Percentiles rank a stretch among this genome's conserved stretches.
Evolutionary conservation across 2,113 vertebrate genomes (phyloP).

Genomic region (Plestiodon gilberti): DNA sequence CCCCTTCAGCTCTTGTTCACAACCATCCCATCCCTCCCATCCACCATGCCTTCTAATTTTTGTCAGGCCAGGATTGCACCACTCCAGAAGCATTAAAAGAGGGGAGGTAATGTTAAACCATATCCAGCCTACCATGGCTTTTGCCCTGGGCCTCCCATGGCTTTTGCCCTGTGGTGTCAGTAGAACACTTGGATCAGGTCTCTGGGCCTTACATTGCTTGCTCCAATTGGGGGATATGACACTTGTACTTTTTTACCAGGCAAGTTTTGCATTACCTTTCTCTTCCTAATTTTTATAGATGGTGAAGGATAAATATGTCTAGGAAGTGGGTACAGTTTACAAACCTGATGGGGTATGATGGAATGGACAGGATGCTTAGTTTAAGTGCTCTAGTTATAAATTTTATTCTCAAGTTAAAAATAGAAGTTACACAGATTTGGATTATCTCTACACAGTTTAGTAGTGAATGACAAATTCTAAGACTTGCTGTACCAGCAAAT

Average conservation of each 20-base stretch:
- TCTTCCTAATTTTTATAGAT: not conserved
- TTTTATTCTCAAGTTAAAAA: not conserved
- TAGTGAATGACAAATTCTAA: not conserved
- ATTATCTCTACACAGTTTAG: not conserved
- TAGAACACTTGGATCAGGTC: not conserved
- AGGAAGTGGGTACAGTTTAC: not conserved
- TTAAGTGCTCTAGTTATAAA: not conserved
- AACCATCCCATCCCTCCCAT: no score
- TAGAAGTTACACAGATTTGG: not conserved
- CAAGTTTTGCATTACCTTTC: not conserved
- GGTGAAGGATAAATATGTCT: not conserved
- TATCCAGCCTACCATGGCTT: not conserved
- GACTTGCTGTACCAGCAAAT: not conserved
- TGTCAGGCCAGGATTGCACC: not conserved
- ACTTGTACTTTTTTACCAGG: not conserved
- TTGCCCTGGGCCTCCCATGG: no score
- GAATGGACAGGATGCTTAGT: not conserved
- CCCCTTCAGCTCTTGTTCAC: no score
- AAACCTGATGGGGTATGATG: not conserved
- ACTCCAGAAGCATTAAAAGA: not conserved
- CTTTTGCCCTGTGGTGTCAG: not conserved
- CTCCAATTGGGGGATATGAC: not conserved
- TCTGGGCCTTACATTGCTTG: not conserved
- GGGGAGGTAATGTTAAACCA: not conserved
- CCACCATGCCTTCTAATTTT: not conserved